These are phyloP conservation scores for Abrostola triplasia DNA, from an alignment of 2,888 invertebrate species.

Conservation along the genomic window DNA sequence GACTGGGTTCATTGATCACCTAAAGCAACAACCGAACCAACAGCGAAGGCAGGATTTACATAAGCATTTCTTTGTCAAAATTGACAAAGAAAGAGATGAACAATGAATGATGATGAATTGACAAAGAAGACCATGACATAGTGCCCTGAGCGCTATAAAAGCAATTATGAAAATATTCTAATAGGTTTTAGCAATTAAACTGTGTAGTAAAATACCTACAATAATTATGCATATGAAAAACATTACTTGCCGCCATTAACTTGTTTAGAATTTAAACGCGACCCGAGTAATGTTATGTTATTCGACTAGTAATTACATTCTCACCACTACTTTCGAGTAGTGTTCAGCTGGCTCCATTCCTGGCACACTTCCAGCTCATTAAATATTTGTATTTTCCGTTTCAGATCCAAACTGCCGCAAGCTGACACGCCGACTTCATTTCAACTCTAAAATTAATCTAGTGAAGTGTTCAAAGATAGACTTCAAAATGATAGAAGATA, in stretches of 20 bases:
- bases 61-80: not conserved
- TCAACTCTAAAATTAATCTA: conserved; percentile 17
- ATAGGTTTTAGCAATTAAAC: conserved; percentile 9
- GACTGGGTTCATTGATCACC: too few species aligned
- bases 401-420: conserved; percentile 59
- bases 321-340: conserved; percentile 13
- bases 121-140: too few species aligned
- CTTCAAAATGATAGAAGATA: conserved; percentile 79
- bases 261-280: conserved; percentile 24
- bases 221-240: conserved; percentile 21
- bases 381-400: conserved; percentile 59
- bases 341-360: conserved; percentile 10
- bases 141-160: not conserved
- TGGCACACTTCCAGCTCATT: conserved; percentile 40
- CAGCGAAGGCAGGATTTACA: not conserved
- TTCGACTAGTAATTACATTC: conserved; percentile 27
- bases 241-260: conserved; percentile 1
- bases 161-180: conserved; percentile 20
- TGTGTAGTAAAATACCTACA: conserved; percentile 12
- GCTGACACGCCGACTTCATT: conserved; percentile 17
- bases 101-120: too few species aligned
- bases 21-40: too few species aligned
- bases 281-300: conserved; percentile 16
- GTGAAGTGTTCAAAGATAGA: conserved; percentile 45
- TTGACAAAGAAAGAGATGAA: too few species aligned